phyloP scores from a whole-genome alignment of 2,888 invertebrate species.

The Cetonia aurata region DNA sequence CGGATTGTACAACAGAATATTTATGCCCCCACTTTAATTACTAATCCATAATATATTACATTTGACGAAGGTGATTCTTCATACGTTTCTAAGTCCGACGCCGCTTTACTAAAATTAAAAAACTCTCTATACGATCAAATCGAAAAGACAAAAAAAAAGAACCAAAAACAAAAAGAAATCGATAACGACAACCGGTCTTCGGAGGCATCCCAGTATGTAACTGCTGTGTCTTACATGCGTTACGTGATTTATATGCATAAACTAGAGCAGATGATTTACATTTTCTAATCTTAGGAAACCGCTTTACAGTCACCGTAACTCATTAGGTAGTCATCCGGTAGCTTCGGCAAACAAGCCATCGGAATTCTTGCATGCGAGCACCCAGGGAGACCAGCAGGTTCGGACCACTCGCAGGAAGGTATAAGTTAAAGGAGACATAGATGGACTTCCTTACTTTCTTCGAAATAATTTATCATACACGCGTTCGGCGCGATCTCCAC shows the following conservation, averaged over 20 bases:
- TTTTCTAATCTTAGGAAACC: slow-evolving; percentile 59
- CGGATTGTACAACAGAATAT: background rate
- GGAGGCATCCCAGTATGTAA: slow-evolving; percentile 20
- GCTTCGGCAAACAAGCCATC: slow-evolving; percentile 57
- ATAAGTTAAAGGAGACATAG: slow-evolving; percentile 56
- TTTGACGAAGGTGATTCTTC: slow-evolving; percentile 1
- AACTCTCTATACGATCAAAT: background rate
- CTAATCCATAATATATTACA: slow-evolving; percentile 11
- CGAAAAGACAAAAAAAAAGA: background rate
- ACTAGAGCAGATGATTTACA: slow-evolving; percentile 51
- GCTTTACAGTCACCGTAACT: slow-evolving; percentile 56
- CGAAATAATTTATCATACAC: slow-evolving; percentile 48
- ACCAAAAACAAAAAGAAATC: slow-evolving; percentile 17
- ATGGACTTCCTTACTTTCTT: slow-evolving; percentile 55
- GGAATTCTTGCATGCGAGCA: slow-evolving; percentile 60
- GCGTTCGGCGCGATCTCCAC: slow-evolving; percentile 23
- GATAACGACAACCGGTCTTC: slow-evolving; percentile 32
- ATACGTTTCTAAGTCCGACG: background rate
- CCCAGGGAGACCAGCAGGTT: slow-evolving; percentile 60
- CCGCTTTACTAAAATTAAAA: background rate
- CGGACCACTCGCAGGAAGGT: slow-evolving; percentile 55
- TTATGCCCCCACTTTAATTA: background rate
- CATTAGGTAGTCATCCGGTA: slow-evolving; percentile 60
- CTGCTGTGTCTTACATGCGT: slow-evolving; percentile 34
- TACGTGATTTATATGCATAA: slow-evolving; percentile 44